phyloP scores from a whole-genome alignment of 2,888 invertebrate species.

The Sesia apiformis region DNA sequence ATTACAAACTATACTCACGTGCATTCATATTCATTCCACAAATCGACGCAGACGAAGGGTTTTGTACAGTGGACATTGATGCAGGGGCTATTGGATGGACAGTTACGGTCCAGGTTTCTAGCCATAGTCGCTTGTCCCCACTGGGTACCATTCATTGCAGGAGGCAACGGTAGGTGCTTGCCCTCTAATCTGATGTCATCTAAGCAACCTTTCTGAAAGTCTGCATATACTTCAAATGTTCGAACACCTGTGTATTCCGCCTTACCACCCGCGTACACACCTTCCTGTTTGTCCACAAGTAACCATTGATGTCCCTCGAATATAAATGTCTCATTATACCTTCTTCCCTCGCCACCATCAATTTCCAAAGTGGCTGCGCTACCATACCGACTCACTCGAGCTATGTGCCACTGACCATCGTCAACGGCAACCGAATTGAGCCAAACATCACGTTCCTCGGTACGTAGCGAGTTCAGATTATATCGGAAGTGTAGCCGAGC shows the following conservation, averaged over 20 bases:
- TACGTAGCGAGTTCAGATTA: slow-evolving; percentile 92
- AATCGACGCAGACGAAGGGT: slow-evolving; percentile 95
- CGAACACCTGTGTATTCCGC: slow-evolving; percentile 95
- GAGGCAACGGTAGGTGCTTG: slow-evolving; percentile 94
- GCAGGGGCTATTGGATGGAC: slow-evolving; percentile 96
- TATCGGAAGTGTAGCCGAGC: slow-evolving; percentile 92
- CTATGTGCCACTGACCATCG: slow-evolving; percentile 98
- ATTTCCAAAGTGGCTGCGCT: slow-evolving; percentile 93
- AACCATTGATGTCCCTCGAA: slow-evolving; percentile 95
- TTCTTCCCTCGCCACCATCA: slow-evolving; percentile 95
- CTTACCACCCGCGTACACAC: slow-evolving; percentile 96
- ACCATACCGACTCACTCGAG: slow-evolving; percentile 91
- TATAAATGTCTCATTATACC: slow-evolving; percentile 93
- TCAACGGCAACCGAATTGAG: slow-evolving; percentile 92
- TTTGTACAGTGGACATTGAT: slow-evolving; percentile 94
- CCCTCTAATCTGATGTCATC: slow-evolving; percentile 89
- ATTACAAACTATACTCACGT: slow-evolving; percentile 81
- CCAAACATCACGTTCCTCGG: slow-evolving; percentile 93
- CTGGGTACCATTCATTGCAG: slow-evolving; percentile 95
- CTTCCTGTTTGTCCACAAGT: slow-evolving; percentile 93
- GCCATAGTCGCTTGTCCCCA: slow-evolving; percentile 98
- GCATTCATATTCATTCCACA: slow-evolving; percentile 99
- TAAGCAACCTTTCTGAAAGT: slow-evolving; percentile 91
- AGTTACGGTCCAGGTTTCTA: slow-evolving; percentile 91
- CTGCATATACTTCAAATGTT: slow-evolving; percentile 95